Conservation (phyloP, 2,888 invertebrate species). For the Digitonthophagus gazella region DNA sequence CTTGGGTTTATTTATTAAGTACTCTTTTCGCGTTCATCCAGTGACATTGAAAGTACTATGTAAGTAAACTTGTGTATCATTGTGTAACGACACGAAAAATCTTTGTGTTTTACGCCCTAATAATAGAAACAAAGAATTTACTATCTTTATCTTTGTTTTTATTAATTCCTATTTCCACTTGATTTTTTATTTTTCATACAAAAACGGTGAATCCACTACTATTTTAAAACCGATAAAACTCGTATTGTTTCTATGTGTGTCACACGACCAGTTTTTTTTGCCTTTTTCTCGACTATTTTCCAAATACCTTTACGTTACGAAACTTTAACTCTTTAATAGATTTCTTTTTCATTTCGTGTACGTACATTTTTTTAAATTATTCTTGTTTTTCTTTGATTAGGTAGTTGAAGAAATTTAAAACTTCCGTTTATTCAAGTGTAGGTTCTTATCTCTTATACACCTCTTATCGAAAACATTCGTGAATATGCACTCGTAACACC, state of each 20-base stretch:
- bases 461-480: too few relatives aligned
- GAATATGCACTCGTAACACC: too few relatives aligned
- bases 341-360: too few relatives aligned
- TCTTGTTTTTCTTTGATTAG: too few relatives aligned
- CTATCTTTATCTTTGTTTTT: background rate
- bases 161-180: background rate
- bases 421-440: too few relatives aligned
- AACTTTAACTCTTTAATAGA: too few relatives aligned
- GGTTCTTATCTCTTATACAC: too few relatives aligned
- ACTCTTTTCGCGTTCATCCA: conserved; percentile 30
- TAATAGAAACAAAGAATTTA: background rate
- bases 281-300: background rate
- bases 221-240: background rate
- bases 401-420: too few relatives aligned
- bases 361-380: too few relatives aligned
- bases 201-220: background rate
- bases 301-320: background rate
- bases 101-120: too few relatives aligned
- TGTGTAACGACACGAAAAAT: too few relatives aligned
- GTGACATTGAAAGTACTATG: conserved; percentile 47
- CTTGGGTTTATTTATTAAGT: conserved; percentile 27
- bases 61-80: too few relatives aligned
- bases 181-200: background rate
- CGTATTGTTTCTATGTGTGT: background rate
- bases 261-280: background rate